These are phyloP conservation scores for Exocentrus adspersus DNA, from an alignment of 2,888 invertebrate genomes.

Conservation along the genomic window DNA sequence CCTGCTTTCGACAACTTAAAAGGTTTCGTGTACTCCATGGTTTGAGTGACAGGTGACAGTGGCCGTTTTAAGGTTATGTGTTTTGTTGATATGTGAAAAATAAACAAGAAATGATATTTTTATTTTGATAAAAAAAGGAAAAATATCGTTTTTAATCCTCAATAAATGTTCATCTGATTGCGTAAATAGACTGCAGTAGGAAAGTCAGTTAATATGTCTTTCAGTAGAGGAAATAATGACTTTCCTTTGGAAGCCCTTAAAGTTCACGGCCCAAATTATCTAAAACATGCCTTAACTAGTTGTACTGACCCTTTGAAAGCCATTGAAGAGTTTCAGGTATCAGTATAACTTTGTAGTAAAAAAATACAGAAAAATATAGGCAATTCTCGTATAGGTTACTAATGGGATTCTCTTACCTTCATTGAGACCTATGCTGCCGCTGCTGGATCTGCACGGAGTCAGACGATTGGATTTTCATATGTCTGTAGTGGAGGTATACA, in stretches of 20 bases:
- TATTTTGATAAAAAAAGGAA: too few species aligned
- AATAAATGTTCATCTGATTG: too few species aligned
- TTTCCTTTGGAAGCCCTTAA: slow-evolving; percentile 62
- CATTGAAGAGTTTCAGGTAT: slow-evolving; percentile 96
- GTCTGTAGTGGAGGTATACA: slow-evolving; percentile 83
- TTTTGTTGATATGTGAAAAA: too few species aligned
- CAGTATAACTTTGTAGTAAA: slow-evolving; percentile 22
- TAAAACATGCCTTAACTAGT: slow-evolving; percentile 87
- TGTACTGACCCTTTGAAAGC: slow-evolving; percentile 97
- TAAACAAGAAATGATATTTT: too few species aligned
- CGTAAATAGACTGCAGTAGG: too few species aligned
- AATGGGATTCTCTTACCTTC: slow-evolving; percentile 94
- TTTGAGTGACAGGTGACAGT: too few species aligned
- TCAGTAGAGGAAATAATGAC: slow-evolving; percentile 46
- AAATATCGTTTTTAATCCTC: too few species aligned
- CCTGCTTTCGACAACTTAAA: too few species aligned
- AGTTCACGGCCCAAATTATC: slow-evolving; percentile 62
- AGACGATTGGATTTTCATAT: slow-evolving; percentile 94
- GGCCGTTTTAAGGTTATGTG: too few species aligned
- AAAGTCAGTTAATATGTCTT: too few species aligned
- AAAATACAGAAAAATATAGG: background rate
- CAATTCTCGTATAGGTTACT: slow-evolving; percentile 70
- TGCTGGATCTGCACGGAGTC: slow-evolving; percentile 94
- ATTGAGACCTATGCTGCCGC: slow-evolving; percentile 91
- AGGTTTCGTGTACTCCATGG: too few species aligned